phyloP scores from a whole-genome alignment of 2,888 invertebrate genomes.

The Xestia xanthographa region DNA sequence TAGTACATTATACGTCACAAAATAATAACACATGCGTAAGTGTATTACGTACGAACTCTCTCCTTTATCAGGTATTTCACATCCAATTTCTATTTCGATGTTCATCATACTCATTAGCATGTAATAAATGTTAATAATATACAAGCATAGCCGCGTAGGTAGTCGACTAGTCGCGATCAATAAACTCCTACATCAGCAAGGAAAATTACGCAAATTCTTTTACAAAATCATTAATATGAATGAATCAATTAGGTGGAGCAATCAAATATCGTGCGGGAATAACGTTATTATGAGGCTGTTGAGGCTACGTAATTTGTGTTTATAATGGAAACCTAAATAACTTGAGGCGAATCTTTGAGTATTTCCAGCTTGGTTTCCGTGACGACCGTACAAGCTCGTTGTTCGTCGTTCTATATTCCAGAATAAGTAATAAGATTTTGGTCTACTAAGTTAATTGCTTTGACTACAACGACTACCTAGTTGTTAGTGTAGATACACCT shows the following conservation, averaged over 20 bases:
- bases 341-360: conserved; percentile 1
- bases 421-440: conserved; percentile 32
- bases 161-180: conserved; percentile 14
- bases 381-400: conserved; percentile 10
- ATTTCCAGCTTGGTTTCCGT: background rate
- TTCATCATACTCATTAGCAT: background rate
- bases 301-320: conserved; percentile 33
- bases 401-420: conserved; percentile 11
- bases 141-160: conserved; percentile 13
- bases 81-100: background rate
- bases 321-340: conserved; percentile 46
- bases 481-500: background rate
- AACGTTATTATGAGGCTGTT: conserved; percentile 29
- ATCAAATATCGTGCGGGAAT: conserved; percentile 36
- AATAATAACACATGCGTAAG: background rate
- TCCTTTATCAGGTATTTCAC: background rate
- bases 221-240: conserved; percentile 38
- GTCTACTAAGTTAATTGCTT: conserved; percentile 21
- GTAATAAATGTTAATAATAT: conserved; percentile 6
- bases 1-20: background rate
- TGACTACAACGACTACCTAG: background rate
- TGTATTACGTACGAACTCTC: background rate
- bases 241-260: conserved; percentile 36
- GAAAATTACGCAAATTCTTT: conserved; percentile 33
- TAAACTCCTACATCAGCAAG: background rate